phyloP scores from a whole-genome alignment of 2,888 invertebrate species.

The Eurytoma adleriae region DNA sequence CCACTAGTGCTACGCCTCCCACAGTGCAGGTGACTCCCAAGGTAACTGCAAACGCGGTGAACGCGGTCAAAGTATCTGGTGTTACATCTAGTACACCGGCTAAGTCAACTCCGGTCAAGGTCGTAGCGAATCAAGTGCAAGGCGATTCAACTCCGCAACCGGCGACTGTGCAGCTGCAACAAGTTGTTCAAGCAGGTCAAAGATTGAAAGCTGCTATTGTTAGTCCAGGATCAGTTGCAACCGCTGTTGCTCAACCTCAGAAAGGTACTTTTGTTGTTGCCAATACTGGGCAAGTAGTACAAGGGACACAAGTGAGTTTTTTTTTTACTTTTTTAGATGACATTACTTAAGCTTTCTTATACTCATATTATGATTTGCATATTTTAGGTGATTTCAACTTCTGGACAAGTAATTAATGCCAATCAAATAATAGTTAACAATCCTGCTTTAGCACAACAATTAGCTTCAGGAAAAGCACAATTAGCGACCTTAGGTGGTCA shows the following conservation, averaged over 20 bases:
- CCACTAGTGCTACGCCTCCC: slow-evolving; percentile 54
- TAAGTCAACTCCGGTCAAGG: slow-evolving; percentile 66
- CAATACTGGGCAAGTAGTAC: slow-evolving; percentile 72
- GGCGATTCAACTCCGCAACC: slow-evolving; percentile 64
- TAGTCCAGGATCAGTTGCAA: slow-evolving; percentile 60
- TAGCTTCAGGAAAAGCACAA: slow-evolving; percentile 89
- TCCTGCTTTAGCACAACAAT: slow-evolving; percentile 85
- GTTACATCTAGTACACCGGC: slow-evolving; percentile 58
- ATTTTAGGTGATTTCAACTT: slow-evolving; percentile 75
- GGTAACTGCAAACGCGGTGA: slow-evolving; percentile 59
- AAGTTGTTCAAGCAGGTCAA: slow-evolving; percentile 64
- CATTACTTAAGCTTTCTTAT: not conserved
- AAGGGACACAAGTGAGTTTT: slow-evolving; percentile 63
- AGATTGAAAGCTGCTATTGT: slow-evolving; percentile 64
- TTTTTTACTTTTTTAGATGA: not conserved
- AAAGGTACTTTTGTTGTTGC: slow-evolving; percentile 71
- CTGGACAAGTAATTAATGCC: slow-evolving; percentile 72
- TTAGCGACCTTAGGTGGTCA: slow-evolving; percentile 91
- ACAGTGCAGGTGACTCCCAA: slow-evolving; percentile 47
- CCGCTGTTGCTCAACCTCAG: slow-evolving; percentile 63
- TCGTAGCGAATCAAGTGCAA: slow-evolving; percentile 66
- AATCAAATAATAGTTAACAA: slow-evolving; percentile 88
- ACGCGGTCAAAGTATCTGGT: slow-evolving; percentile 59
- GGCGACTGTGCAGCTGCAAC: slow-evolving; percentile 61
- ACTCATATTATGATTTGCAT: slow-evolving; percentile 29